Evolutionary conservation across 2,113 vertebrate genomes (phyloP), one percentile per base, ranked within the genome.

Genomic region (Choloepus hoffmanni): DNA sequence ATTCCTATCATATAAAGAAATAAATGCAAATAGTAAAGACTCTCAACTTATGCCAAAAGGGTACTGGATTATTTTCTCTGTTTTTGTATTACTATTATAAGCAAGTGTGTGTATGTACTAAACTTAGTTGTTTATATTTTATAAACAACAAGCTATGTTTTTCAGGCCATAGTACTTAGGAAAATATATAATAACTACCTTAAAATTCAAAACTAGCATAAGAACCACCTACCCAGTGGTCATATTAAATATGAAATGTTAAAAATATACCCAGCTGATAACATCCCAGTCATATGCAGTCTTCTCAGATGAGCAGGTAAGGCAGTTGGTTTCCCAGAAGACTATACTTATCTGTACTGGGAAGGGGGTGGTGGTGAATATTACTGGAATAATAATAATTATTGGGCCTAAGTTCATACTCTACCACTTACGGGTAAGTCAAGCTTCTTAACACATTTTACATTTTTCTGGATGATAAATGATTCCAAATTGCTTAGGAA

Each of bases 131-230:
- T 95, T 96, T 93, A 68, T 30, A 62, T 90, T 90, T 95, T 78
- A 72, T 58, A 93, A 94, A 77, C 26, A 84, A n/a, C 24, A 68
- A 53, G 16, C 60, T 86, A 26, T 92, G 30, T 48, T 86, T 78
- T 68, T 26, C 63, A 62, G 48, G 24, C 78, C 11, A 63, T 87
- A 84, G 11, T 50, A 62, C 68, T 72, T 62, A 23, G n/a, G 23
- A 21, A 95, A 84, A 90, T 91, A 53, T 30, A 55, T 74, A 92
- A 90, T 94, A 67, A 48, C 81, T 92, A 87, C n/a, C 40, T 79
- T 86, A 63, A 84, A 82, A 89, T 33, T 36, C 36, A 72, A 93
- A 91, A 65, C 36, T 30, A 89, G 67, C 24, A 40, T 72, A 14
- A 63, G 15, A 19, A 50, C 15, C 86, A 24, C 15, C 23, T 77